Base-by-base conservation (phyloP, 2,797 vertebrate species). In the Gymnopithys bicolor region DNA sequence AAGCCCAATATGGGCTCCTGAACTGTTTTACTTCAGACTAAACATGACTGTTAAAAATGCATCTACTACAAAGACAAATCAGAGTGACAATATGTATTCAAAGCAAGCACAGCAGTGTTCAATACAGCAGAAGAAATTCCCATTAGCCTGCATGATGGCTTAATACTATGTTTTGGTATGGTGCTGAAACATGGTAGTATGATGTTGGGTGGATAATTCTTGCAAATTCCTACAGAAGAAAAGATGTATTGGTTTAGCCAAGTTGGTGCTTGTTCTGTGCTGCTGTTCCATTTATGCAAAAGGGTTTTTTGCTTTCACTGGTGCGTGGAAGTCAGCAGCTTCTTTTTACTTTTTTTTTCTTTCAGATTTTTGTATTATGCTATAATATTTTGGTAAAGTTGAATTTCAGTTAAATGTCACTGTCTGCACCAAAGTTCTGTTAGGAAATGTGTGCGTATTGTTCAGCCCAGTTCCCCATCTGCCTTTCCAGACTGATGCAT, bases 11-110 rank as follows among this genome's bases (percentile, higher is more conserved):
- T 63, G 87, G 94, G 95, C 86, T 95, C 86, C 80, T 89, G 33
- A 66, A 84, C 79, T 87, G 71, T 89, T 89, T 85, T 55, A 81
- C 81, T 92, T 90, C 85, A 67, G 64, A 81, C 70, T 71, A 90
- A 92, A 82, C 4, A 18, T 64, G 89, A 96, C 93, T 96, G 94
- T 96, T 96, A 93, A 79, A 86, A 68, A 86, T 92, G 66, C 68
- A 93, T 94, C 94, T 79, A 71, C 71, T 89, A 78, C 67, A 60
- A 58, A 74, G 93, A 96, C 87, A 86, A 88, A 94, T 64, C 91
- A 70, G 62, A 87, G 45, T 11, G 58, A 88, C 37, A 55, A 1
- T 48, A 28, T 2, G 7, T 79, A 68, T 55, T 94, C 51, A 32
- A 62, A 51, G 74, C 77, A 88, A 87, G 83, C 88, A 87, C 84